Evolutionary conservation across 2,888 invertebrate species (phyloP), one percentile per base, ranked within the genome.

Genomic region (Loripinus fragilis): DNA sequence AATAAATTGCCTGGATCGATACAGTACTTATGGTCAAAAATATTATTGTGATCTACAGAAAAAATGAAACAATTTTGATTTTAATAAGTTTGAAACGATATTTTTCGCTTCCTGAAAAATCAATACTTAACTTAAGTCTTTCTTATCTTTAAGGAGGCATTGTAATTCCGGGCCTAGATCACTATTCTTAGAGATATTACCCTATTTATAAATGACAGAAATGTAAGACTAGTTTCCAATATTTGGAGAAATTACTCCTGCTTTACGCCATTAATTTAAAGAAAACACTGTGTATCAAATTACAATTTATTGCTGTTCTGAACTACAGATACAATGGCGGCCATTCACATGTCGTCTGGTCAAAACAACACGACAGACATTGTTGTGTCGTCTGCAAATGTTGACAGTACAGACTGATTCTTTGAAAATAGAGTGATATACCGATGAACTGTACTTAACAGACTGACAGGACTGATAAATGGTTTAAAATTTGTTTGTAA

Each of bases 251-350:
- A 67, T 73, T 70, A 77, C 71, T 35, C 80, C 74, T 67, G 73
- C 67, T 68, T 65, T 70, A 74, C 76, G 80, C 83, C 75, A 83
- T 83, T 83, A 80, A 83, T 80, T 75, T 83, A 78, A 80, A 77
- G 83, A 80, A 83, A 83, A 83, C 77, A 80, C 73, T 69, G 67
- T 71, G 80, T 80, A 78, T 83, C 75, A 35, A 7, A 55, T 83
- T 83, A 68, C 83, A 78, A n/a, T 80, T 80, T 78, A 80, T 76
- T 77, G 77, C 70, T 71, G 72, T 79, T 70, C 71, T 74, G 76
- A 83, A 77, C 80, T 73, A 48, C 17, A 64, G 23, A 42, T 71
- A 80, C 83, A 80, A 80, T 83, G 65, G 76, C 66, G 50, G 75
- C 60, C 78, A 71, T 73, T 74, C 68, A 64, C 3, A 50, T 80